Base-by-base conservation (phyloP, 2,113 vertebrate species). In the Larimichthys polyactis region DNA sequence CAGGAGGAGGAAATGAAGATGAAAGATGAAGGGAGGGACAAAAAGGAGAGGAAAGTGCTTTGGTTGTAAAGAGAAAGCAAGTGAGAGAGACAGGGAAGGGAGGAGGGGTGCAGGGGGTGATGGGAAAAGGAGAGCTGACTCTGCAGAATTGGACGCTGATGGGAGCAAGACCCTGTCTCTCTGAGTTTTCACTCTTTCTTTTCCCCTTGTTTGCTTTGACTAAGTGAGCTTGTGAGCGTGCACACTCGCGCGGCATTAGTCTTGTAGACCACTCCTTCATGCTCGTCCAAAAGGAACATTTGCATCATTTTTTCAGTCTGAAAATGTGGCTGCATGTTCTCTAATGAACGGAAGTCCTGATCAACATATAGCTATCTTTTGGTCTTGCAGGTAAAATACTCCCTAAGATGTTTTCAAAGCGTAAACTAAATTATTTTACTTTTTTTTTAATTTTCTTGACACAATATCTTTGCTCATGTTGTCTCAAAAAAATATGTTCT, bases 101-200 rank as follows among this genome's bases (percentile, higher is more conserved):
- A 59, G 59, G 62, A 64, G 52, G 22, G 76, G 24, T 46, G 67
- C 36, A 40, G 43, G 66, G 3, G 32, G 64, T 81, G 89, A 91
- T 73, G 78, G 80, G 60, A 71, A 75, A 59, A 78, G 79, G 24
- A 89, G 74, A 54, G 93, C 93, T 93, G 91, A 94, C 86, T 87
- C 85, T 62, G 93, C 93, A 93, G 80, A 90, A 85, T 24, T 66
- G 58, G 71, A 85, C 59, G 74, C 88, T 88, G 87, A 81, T 67
- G 89, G 87, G 89, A 85, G 86, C 81, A 87, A 75, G 87, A 92
- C 91, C 85, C 87, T 63, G 57, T 77, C 81, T 69, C 81, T 68
- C 55, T 20, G n/a, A 32, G 7, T 63, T 83, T 62, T 67, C 36
- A 9, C 36, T 40, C 17, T 19, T 2, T 11, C 52, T 12, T 14